Conservation (phyloP, 1,140 invertebrate genomes). For the Anthonomus grandis region DNA sequence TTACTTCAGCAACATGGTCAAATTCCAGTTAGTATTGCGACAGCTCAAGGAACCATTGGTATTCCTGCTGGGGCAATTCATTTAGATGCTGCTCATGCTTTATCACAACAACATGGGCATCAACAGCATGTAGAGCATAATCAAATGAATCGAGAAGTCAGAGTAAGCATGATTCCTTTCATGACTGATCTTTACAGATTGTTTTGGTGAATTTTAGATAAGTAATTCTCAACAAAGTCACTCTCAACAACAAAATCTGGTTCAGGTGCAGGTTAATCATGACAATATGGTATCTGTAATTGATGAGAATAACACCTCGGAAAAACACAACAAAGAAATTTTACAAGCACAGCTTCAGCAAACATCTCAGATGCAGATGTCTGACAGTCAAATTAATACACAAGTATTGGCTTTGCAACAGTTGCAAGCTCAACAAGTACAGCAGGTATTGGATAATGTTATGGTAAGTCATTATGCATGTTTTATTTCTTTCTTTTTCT, state of each 20-base stretch:
- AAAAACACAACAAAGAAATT: conserved; percentile 43
- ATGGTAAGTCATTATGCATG: too few relatives aligned
- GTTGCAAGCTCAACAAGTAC: conserved; percentile 46
- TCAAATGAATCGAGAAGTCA: conserved; percentile 32
- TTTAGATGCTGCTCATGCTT: conserved; percentile 43
- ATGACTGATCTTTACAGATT: not conserved
- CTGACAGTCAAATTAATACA: conserved; percentile 41
- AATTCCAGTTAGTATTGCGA: conserved; percentile 44
- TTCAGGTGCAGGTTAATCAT: conserved; percentile 47
- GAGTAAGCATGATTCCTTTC: conserved; percentile 21
- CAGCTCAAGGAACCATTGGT: conserved; percentile 45
- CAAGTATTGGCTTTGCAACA: conserved; percentile 46
- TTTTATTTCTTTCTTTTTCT: too few relatives aligned
- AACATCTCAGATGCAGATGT: conserved; percentile 44
- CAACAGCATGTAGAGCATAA: conserved; percentile 38
- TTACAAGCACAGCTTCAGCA: conserved; percentile 40
- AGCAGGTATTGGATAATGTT: conserved; percentile 47
- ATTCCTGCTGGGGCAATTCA: conserved; percentile 46
- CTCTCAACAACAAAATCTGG: conserved; percentile 44
- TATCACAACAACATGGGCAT: conserved; percentile 39
- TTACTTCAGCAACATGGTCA: conserved; percentile 45
- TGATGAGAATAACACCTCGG: conserved; percentile 47
- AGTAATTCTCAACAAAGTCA: conserved; percentile 46
- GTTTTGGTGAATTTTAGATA: conserved; percentile 37
- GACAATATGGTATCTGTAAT: conserved; percentile 49